Percentiles rank a stretch among this genome's conserved stretches.
phyloP scores from a whole-genome alignment of 2,113 vertebrate species.

The Panthera uncia region DNA sequence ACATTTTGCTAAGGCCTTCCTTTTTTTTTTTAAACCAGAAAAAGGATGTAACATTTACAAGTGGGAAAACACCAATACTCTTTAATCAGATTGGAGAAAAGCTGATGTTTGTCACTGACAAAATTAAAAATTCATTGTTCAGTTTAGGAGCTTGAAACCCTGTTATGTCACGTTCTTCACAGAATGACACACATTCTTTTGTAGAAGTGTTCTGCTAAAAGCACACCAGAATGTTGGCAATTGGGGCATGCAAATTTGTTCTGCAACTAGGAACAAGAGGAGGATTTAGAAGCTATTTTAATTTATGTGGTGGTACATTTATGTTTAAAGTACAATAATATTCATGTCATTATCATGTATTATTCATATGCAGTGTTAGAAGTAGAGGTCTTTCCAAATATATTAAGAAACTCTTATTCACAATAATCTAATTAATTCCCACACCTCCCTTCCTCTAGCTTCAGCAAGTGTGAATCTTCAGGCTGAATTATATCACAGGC shows the following conservation, averaged over 20 bases:
- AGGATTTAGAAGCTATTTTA: conserved; percentile 70
- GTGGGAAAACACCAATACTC: neutral
- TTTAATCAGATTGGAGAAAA: conserved; percentile 52
- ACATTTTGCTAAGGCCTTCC: conserved; percentile 73
- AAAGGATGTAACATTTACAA: conserved; percentile 44
- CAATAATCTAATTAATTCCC: conserved; percentile 63
- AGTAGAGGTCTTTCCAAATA: conserved; percentile 66
- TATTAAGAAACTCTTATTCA: conserved; percentile 69
- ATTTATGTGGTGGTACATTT: conserved; percentile 28
- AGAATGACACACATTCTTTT: conserved; percentile 31
- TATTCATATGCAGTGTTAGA: conserved; percentile 75
- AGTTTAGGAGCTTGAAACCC: conserved; percentile 57
- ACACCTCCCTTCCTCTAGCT: conserved; percentile 32
- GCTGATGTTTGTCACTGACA: conserved; percentile 53
- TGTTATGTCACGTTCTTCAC: conserved; percentile 20
- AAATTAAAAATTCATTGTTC: conserved; percentile 57
- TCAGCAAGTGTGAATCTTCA: conserved; percentile 53
- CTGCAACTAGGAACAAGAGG: conserved; percentile 60
- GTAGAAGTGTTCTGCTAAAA: conserved; percentile 63
- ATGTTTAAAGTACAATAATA: conserved; percentile 65
- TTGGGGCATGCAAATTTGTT: conserved; percentile 75
- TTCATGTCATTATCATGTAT: conserved; percentile 72
- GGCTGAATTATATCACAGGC: neutral
- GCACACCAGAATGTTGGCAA: conserved; percentile 53
- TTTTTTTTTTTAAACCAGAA: conserved; percentile 41